These are phyloP conservation scores for Galeopterus variegatus DNA, from an alignment of 2,113 vertebrate genomes.

Conservation along the genomic window DNA sequence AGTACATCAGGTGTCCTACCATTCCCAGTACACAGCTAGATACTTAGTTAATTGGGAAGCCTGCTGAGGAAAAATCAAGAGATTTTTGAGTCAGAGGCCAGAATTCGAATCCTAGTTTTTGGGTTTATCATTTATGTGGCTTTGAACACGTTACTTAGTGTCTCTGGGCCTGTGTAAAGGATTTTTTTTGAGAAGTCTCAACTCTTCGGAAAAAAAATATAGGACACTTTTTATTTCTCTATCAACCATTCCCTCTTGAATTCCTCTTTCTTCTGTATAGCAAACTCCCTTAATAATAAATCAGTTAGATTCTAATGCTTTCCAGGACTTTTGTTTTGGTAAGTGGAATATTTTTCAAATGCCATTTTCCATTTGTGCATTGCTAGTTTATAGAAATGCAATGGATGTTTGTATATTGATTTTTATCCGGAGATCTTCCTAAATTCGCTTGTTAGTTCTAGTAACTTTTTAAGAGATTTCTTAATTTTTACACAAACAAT, in stretches of 20 bases:
- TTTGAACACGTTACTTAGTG: background rate
- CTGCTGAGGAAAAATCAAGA: background rate
- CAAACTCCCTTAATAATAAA: background rate
- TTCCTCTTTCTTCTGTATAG: background rate
- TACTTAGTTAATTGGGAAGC: background rate
- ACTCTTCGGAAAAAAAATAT: background rate
- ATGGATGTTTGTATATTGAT: background rate
- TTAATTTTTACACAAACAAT: background rate
- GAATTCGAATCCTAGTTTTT: background rate
- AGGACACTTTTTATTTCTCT: background rate
- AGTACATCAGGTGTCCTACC: background rate
- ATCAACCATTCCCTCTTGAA: background rate
- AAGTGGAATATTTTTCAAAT: conserved; percentile 3
- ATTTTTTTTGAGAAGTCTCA: background rate
- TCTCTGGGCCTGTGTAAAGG: background rate
- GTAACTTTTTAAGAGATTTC: background rate
- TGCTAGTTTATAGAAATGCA: background rate
- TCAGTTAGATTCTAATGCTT: background rate
- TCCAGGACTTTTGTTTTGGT: background rate
- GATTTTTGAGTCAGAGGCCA: background rate
- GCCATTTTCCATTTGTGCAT: background rate
- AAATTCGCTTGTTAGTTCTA: background rate
- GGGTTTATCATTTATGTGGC: background rate
- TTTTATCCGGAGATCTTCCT: conserved; percentile 13
- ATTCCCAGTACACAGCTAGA: background rate